Evolutionary conservation across 2,797 vertebrate genomes (phyloP), one percentile per base, ranked within the genome.

Genomic region (Spinus olivaceus): DNA sequence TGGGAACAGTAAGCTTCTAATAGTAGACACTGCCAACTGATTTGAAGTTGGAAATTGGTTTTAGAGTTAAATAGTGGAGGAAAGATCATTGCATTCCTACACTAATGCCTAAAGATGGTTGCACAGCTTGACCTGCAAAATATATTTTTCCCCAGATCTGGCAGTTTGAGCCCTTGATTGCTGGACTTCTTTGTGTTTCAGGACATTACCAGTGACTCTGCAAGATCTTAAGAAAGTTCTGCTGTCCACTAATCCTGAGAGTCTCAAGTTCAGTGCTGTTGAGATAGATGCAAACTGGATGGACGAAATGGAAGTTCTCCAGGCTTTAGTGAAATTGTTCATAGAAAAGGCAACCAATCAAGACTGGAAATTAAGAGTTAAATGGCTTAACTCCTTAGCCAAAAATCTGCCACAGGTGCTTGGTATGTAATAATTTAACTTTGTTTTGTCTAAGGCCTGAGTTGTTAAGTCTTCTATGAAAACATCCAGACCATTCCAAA

Each of bases 301-400:
- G 35, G 98, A 99, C 78, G 93, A 98, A 39, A 96, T 98, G 56
- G 97, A 97, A 64, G 97, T 99, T 83, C 94, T 99, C 50, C 97
- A 98, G 33, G 97, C 98, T 8, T 98, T 99, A 10, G 98, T 99
- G 64, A 98, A 98, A 61, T 97, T 99, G 71, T 97, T 99, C 86
- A 98, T 98, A n/a, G 99, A 99, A 97, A 98, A 98, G 90, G 98
- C 99, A 18, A 99, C 98, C 32, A 99, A 99, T 69, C 98, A 98
- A 28, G 99, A 99, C 82, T 99, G 99, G 99, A 96, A 98, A 81
- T 96, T 99, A 37, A 98, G 99, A 95, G 98, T 98, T 95, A 98
- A 98, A 94, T 99, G 99, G 99, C 98, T 99, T 51, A 98, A 98
- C 32, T 98, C 99, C 91, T 97, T 99, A 73, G 97, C 98, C 42